These are phyloP conservation scores for Drosophila pseudotakahashii DNA, from an alignment of 2,888 invertebrate species.

Conservation along the genomic window DNA sequence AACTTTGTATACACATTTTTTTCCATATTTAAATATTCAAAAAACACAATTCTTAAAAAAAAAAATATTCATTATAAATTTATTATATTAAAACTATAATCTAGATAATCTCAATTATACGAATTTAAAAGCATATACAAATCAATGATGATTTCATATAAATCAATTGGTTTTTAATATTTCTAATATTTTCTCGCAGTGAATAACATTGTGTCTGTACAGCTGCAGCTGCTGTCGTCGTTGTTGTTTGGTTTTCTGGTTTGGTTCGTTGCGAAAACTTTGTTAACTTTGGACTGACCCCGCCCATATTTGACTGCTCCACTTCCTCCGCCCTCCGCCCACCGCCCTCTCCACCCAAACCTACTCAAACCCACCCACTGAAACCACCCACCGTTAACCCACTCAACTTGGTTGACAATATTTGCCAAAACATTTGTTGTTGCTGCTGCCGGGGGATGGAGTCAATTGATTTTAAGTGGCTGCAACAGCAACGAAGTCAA, in stretches of 20 bases:
- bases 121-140: too few species aligned
- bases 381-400: slow-evolving; percentile 4
- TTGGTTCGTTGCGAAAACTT: slow-evolving; percentile 60
- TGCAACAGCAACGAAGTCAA: slow-evolving; percentile 46
- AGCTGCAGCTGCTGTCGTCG: slow-evolving; percentile 33
- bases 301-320: slow-evolving; percentile 31
- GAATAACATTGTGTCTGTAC: slow-evolving; percentile 6
- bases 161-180: too few species aligned
- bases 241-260: slow-evolving; percentile 51
- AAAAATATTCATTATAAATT: too few species aligned
- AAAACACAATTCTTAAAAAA: too few species aligned
- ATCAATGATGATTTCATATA: too few species aligned
- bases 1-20: too few species aligned
- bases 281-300: slow-evolving; percentile 66
- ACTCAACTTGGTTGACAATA: slow-evolving; percentile 64
- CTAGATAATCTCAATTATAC: too few species aligned
- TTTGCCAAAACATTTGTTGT: slow-evolving; percentile 63
- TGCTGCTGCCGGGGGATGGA: slow-evolving; percentile 51
- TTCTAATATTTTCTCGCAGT: neutral
- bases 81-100: too few species aligned
- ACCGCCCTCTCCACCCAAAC: too few species aligned
- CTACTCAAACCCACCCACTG: neutral
- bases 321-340: neutral
- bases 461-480: slow-evolving; percentile 78
- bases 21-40: too few species aligned